Base-by-base conservation (phyloP, 2,888 invertebrate genomes). In the Parelbella ahira region DNA sequence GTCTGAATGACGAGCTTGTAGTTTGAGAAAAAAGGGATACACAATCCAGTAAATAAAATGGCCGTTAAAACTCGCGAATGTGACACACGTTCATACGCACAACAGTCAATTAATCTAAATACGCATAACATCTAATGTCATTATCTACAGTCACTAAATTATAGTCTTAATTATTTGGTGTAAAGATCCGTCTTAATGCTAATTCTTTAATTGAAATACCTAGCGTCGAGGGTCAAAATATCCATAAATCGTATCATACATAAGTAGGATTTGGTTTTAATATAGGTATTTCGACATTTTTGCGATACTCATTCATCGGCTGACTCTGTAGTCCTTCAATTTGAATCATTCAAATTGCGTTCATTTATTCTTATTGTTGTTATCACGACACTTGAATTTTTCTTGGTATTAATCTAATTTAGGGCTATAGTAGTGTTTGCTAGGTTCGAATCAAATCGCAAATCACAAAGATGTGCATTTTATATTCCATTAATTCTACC, bases 151-250 rank as follows among this genome's bases (percentile, higher is more conserved):
- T 68, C 53, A 53, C 76, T 83, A 81, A 69, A 59, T 68, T 63
- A 63, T 77, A 78, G 65, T 76, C 86, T 84, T 84, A 84, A 68
- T 73, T 81, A 84, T 71, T 86, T 87, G 87, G 87, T 87, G 87
- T 87, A 87, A 86, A 87, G 81, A 81, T 78, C 83, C 81, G 60
- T 69, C 77, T 83, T 84, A 83, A 50, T 44, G 45, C 58, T 77
- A 80, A 58, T 60, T 73, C 63, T 61, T 62, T 68, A 62, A 15
- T 32, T 32, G 15, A 70, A 68, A 28, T 28, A 9, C 60, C 66
- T 55, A 41, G 29, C 25, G 7, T 33, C 20, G 21, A 41, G 9
- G 19, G 28, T 30, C 9, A 33, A 39, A 15, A n/a, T 37, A 29
- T 8, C 29, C 13, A 13, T 30, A 33, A 33, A 34, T 29, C 25